These are phyloP conservation scores for Apoda limacodes DNA, from an alignment of 2,888 invertebrate genomes.

Conservation along the genomic window DNA sequence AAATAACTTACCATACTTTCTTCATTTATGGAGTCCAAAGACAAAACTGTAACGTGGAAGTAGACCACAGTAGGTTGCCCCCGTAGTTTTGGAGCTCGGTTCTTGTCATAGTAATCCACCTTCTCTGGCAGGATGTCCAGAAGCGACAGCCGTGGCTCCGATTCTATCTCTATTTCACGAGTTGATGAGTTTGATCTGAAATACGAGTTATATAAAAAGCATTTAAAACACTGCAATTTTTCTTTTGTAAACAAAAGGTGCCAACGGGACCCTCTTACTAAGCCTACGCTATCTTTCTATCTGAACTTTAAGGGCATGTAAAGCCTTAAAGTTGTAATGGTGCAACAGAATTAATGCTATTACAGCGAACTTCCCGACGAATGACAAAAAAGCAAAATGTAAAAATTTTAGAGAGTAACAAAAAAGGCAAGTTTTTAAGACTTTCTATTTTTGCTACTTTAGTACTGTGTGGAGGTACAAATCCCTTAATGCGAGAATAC, in stretches of 20 bases:
- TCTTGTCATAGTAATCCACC: conserved; percentile 90
- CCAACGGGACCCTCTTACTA: too few relatives aligned
- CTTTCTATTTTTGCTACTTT: too few relatives aligned
- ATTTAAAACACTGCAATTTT: too few relatives aligned
- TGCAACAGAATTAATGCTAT: too few relatives aligned
- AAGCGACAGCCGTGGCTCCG: conserved; percentile 73
- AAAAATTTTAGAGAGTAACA: too few relatives aligned
- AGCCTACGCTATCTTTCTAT: too few relatives aligned
- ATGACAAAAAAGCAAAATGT: too few relatives aligned
- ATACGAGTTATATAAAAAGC: conserved; percentile 11
- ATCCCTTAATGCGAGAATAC: too few relatives aligned
- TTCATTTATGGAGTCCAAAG: conserved; percentile 94
- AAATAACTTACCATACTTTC: conserved; percentile 94
- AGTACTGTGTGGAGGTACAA: too few relatives aligned
- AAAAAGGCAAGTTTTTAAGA: too few relatives aligned
- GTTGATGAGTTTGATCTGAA: conserved; percentile 54
- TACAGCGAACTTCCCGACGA: neutral
- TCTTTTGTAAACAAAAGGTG: too few relatives aligned
- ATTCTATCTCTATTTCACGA: conserved; percentile 56
- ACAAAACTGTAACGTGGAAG: conserved; percentile 91
- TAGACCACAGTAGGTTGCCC: conserved; percentile 91
- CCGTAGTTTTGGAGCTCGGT: conserved; percentile 85
- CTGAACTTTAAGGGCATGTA: neutral
- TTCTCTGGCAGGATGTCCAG: conserved; percentile 86
- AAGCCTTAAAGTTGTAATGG: neutral